phyloP scores from a whole-genome alignment of 2,113 vertebrate genomes.

The Hydrochoerus hydrochaeris region DNA sequence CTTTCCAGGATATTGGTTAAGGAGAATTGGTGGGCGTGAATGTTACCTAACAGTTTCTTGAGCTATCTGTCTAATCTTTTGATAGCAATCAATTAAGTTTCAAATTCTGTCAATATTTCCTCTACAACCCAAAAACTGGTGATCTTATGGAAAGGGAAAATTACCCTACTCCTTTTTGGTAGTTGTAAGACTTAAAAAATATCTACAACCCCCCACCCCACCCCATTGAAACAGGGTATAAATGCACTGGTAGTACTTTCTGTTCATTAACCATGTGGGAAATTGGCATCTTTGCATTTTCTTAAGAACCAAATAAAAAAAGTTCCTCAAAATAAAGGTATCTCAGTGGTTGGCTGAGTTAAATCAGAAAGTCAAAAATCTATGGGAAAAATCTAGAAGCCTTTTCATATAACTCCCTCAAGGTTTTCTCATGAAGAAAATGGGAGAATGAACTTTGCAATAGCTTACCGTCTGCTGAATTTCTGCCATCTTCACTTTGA shows the following conservation, averaged over 20 bases:
- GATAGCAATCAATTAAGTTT: conserved; percentile 71
- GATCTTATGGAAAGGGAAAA: conserved; percentile 66
- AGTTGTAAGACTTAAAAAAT: conserved; percentile 39
- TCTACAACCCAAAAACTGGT: conserved; percentile 14
- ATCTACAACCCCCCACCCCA: not conserved
- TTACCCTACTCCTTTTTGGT: not conserved
- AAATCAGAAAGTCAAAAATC: conserved; percentile 47
- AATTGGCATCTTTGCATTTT: conserved; percentile 50
- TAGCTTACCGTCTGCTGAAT: not conserved
- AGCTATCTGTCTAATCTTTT: conserved; percentile 48
- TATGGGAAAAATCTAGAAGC: conserved; percentile 15
- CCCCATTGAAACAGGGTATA: not conserved
- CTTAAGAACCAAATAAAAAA: conserved; percentile 27
- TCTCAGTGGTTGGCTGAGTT: conserved; percentile 35
- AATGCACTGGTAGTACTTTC: not conserved
- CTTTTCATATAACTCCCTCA: not conserved
- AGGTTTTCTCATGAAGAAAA: not conserved
- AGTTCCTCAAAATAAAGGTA: conserved; percentile 9
- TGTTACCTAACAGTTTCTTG: conserved; percentile 40
- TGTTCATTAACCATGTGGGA: not conserved
- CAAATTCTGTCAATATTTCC: conserved; percentile 77
- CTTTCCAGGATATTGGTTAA: conserved; percentile 60
- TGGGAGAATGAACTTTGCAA: not conserved
- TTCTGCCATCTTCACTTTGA: not conserved
- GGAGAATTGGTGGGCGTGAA: conserved; percentile 47